Conservation (phyloP, 2,888 invertebrate genomes). For the Carcina quercana region DNA sequence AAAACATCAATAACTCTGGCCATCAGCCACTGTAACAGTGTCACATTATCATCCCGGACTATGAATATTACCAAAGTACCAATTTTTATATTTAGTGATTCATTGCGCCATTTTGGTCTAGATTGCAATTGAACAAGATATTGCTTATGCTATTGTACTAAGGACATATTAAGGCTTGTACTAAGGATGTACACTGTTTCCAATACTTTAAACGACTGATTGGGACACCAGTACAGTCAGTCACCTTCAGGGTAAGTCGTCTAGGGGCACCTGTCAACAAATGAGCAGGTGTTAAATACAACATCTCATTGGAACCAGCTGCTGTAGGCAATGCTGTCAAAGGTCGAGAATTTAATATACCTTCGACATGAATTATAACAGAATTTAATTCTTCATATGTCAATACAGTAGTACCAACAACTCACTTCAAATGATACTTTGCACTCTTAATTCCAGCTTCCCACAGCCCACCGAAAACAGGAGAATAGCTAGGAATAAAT, state of each 20-base stretch:
- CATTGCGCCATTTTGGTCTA: not conserved
- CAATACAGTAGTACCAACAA: not conserved
- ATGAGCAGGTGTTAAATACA: slow-evolving; percentile 27
- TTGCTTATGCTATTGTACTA: not conserved
- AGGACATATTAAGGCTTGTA: not conserved
- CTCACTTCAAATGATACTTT: slow-evolving; percentile 11
- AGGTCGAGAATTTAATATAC: slow-evolving; percentile 24
- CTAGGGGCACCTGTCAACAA: slow-evolving; percentile 24
- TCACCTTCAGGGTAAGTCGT: slow-evolving; percentile 1
- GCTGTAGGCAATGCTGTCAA: slow-evolving; percentile 21
- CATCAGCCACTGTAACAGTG: not conserved
- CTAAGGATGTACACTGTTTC: not conserved
- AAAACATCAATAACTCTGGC: not conserved
- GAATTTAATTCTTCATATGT: slow-evolving; percentile 12
- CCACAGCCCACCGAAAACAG: slow-evolving; percentile 13
- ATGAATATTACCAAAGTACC: not conserved
- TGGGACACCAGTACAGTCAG: not conserved
- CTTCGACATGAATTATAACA: slow-evolving; percentile 16
- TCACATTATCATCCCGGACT: not conserved
- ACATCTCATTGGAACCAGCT: slow-evolving; percentile 17
- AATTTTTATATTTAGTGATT: not conserved
- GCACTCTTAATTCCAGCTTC: slow-evolving; percentile 12
- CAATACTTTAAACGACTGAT: not conserved
- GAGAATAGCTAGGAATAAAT: slow-evolving; percentile 12
- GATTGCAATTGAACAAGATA: not conserved